phyloP scores from a whole-genome alignment of 1,140 invertebrate species.

The Penaeus indicus region DNA sequence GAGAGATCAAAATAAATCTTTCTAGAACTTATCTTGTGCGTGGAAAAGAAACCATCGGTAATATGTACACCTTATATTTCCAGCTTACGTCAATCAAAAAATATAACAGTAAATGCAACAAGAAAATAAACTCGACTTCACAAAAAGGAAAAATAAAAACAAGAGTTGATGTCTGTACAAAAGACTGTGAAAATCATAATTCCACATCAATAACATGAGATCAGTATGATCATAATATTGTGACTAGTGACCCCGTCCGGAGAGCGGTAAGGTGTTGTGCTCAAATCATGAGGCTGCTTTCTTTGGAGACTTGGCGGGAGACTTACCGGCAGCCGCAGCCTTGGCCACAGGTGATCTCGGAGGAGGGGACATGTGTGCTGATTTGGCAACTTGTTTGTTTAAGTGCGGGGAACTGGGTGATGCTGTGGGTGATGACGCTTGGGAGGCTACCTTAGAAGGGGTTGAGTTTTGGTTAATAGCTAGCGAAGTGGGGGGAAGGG shows the following conservation, averaged over 20 bases:
- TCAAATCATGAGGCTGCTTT: constrained; percentile 45
- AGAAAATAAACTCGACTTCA: too few relatives aligned
- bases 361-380: constrained; percentile 14
- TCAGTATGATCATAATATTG: not conserved
- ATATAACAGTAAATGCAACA: too few relatives aligned
- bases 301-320: constrained; percentile 54
- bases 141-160: too few relatives aligned
- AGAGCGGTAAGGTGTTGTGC: not conserved
- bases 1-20: too few relatives aligned
- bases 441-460: constrained; percentile 19
- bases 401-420: constrained; percentile 44
- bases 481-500: constrained; percentile 43
- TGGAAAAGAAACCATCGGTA: too few relatives aligned
- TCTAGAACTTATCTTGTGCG: too few relatives aligned
- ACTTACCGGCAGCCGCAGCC: constrained; percentile 41
- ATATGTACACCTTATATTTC: too few relatives aligned
- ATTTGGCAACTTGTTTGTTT: constrained; percentile 9
- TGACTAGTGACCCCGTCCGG: not conserved
- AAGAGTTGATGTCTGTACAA: too few relatives aligned
- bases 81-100: too few relatives aligned
- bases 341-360: constrained; percentile 41
- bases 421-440: constrained; percentile 40
- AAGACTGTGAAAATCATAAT: too few relatives aligned
- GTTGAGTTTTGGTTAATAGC: constrained; percentile 47
- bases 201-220: too few relatives aligned